Conservation (phyloP, 2,888 invertebrate genomes). For the Oconnorella tubifera region DNA sequence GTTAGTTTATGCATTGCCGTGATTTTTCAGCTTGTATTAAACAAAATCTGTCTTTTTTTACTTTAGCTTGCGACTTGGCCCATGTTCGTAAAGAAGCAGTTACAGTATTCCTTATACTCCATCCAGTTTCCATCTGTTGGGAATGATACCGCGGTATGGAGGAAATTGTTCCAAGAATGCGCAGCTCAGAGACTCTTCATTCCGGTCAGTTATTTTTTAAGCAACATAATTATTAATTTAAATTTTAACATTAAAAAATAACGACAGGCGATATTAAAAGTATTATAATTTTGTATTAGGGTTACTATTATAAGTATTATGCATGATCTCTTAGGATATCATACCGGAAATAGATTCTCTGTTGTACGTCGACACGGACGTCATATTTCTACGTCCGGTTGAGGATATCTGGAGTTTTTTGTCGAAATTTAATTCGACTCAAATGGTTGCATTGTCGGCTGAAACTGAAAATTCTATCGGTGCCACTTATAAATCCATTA, state of each 20-base stretch:
- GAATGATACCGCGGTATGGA: slow-evolving; percentile 76
- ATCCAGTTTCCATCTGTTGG: slow-evolving; percentile 73
- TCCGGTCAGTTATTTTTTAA: slow-evolving; percentile 65
- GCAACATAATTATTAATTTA: too few relatives aligned
- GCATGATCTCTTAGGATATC: slow-evolving; percentile 16
- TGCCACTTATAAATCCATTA: slow-evolving; percentile 94
- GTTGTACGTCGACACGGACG: slow-evolving; percentile 89
- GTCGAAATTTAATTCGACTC: slow-evolving; percentile 72
- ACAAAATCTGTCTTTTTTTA: neutral
- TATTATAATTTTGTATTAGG: neutral
- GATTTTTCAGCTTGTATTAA: neutral
- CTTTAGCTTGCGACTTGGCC: slow-evolving; percentile 71
- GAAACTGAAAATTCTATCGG: slow-evolving; percentile 87
- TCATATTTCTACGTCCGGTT: slow-evolving; percentile 77
- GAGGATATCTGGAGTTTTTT: slow-evolving; percentile 82
- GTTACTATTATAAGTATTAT: neutral
- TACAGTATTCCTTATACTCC: slow-evolving; percentile 71
- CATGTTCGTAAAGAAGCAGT: slow-evolving; percentile 62
- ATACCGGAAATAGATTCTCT: slow-evolving; percentile 76
- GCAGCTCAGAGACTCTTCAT: slow-evolving; percentile 88
- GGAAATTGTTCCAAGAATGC: slow-evolving; percentile 85
- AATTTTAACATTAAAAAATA: too few relatives aligned
- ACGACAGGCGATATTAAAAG: neutral
- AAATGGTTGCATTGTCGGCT: slow-evolving; percentile 80
- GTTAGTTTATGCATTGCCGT: too few relatives aligned